Conservation (phyloP, 2,797 vertebrate species). For the Poliocrania exsul region DNA sequence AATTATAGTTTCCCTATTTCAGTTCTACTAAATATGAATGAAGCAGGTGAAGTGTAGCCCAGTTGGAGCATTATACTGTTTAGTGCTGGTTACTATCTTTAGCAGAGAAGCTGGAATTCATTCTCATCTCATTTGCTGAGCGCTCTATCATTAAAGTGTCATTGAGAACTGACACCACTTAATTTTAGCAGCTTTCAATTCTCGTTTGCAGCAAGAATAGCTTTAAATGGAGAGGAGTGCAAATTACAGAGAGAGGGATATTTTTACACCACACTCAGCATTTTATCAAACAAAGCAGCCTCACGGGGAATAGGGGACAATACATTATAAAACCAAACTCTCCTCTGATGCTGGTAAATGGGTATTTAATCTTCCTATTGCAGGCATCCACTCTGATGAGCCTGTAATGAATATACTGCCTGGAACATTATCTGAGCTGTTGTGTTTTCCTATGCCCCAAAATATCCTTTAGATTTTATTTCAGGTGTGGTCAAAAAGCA, state of each 20-base stretch:
- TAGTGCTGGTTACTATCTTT: slow-evolving; percentile 86
- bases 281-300: slow-evolving; percentile 89
- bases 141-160: slow-evolving; percentile 98
- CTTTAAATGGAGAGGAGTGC: slow-evolving; percentile 85
- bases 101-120: slow-evolving; percentile 91
- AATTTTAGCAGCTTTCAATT: slow-evolving; percentile 96
- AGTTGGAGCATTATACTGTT: slow-evolving; percentile 76
- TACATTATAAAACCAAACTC: slow-evolving; percentile 84
- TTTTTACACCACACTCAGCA: slow-evolving; percentile 88
- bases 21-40: slow-evolving; percentile 83
- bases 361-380: slow-evolving; percentile 82
- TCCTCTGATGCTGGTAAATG: slow-evolving; percentile 82
- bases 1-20: slow-evolving; percentile 86
- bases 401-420: slow-evolving; percentile 85
- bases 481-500: slow-evolving; percentile 62
- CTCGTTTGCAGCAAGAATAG: slow-evolving; percentile 84
- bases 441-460: slow-evolving; percentile 69
- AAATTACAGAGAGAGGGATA: slow-evolving; percentile 81
- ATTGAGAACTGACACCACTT: slow-evolving; percentile 98
- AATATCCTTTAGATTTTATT: slow-evolving; percentile 76
- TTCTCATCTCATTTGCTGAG: slow-evolving; percentile 90
- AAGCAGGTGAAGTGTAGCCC: slow-evolving; percentile 87
- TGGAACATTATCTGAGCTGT: slow-evolving; percentile 80
- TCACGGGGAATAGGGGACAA: slow-evolving; percentile 80
- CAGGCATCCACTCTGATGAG: slow-evolving; percentile 81